Evolutionary conservation across 2,797 vertebrate genomes (phyloP).

Genomic region (Gymnothorax reevesii): DNA sequence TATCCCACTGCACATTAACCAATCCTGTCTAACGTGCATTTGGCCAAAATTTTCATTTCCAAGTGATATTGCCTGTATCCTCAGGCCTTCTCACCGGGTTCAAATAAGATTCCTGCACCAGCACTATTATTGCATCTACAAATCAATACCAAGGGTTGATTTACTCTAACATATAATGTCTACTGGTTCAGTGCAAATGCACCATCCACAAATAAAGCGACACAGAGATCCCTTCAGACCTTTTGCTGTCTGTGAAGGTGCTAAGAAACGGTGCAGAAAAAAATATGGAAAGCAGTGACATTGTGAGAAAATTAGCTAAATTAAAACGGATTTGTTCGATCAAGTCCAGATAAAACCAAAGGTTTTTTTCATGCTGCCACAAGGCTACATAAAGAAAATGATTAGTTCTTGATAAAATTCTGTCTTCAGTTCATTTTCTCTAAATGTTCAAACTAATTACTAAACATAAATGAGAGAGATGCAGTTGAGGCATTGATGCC

Average conservation of each 20-base stretch:
- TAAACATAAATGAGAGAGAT: neutral
- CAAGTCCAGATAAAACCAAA: conserved; percentile 31
- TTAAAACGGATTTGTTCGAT: conserved; percentile 20
- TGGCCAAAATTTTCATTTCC: neutral
- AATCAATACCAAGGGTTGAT: neutral
- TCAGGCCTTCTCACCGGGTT: neutral
- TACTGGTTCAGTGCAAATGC: neutral
- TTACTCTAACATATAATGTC: neutral
- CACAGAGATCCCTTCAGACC: conserved; percentile 3
- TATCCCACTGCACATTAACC: neutral
- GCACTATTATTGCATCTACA: neutral
- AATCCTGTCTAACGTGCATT: neutral
- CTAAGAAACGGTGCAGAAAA: conserved; percentile 35
- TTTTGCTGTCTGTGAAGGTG: conserved; percentile 63
- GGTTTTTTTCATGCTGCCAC: conserved; percentile 17
- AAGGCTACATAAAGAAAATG: neutral
- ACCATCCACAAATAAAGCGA: neutral
- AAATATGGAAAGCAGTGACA: conserved; percentile 37
- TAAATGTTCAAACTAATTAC: neutral
- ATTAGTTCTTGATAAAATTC: neutral
- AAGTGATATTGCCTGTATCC: neutral
- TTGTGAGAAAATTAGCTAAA: conserved; percentile 33
- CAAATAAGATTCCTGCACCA: neutral
- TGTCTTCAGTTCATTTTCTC: neutral
- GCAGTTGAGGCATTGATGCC: neutral